These are phyloP conservation scores for Clunio marinus DNA, from an alignment of 2,888 invertebrate genomes.

Conservation along the genomic window DNA sequence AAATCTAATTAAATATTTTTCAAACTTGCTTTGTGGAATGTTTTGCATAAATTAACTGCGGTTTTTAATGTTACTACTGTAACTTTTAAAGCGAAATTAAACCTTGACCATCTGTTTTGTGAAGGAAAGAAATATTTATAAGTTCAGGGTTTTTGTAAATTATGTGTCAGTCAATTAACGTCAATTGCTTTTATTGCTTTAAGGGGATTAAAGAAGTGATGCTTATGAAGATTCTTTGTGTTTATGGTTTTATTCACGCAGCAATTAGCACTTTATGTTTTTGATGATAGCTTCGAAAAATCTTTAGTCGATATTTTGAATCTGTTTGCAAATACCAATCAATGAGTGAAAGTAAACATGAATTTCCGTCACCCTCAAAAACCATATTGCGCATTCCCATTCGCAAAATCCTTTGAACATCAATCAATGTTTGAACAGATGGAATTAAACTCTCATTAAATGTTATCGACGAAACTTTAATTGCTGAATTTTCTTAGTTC, in stretches of 20 bases:
- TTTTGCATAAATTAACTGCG: slow-evolving; percentile 2
- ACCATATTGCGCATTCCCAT: not conserved
- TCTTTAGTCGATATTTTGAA: not conserved
- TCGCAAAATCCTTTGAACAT: not conserved
- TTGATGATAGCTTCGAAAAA: not conserved
- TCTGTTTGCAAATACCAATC: too few relatives aligned
- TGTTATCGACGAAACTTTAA: too few relatives aligned
- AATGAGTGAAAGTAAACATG: not conserved
- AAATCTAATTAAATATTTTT: too few relatives aligned
- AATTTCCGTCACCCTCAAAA: not conserved
- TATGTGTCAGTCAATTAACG: slow-evolving; percentile 5
- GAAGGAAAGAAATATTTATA: not conserved
- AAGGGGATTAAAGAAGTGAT: not conserved
- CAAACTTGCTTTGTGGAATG: too few relatives aligned
- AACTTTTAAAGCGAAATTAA: too few relatives aligned
- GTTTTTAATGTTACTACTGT: too few relatives aligned
- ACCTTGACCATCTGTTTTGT: slow-evolving; percentile 1
- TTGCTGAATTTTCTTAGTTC: not conserved
- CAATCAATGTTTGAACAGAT: slow-evolving; percentile 14
- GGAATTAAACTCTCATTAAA: not conserved
- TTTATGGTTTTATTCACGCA: not conserved
- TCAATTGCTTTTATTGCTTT: not conserved
- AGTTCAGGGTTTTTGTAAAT: not conserved
- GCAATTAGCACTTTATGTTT: not conserved
- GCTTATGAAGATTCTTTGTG: not conserved